Percentiles rank a stretch among this genome's conserved stretches.
phyloP scores from a whole-genome alignment of 1,140 invertebrate genomes.

The Drosophila mauritiana region DNA sequence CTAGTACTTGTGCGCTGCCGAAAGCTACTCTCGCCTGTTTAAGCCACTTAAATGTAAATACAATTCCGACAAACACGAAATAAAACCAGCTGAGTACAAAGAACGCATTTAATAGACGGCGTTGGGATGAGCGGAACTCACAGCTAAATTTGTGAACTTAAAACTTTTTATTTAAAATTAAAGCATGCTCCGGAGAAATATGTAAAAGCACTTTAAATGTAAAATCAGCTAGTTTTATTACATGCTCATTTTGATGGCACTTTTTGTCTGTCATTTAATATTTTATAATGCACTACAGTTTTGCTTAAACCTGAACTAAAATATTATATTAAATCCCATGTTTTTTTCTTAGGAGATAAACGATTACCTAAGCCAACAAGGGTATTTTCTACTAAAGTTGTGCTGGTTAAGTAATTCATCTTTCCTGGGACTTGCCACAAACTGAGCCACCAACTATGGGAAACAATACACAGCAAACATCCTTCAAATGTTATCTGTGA shows the following conservation, averaged over 20 bases:
- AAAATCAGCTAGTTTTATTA: too few relatives aligned
- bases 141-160: background rate
- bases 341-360: too few relatives aligned
- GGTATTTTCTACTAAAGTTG: background rate
- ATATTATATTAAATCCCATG: too few relatives aligned
- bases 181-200: background rate
- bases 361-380: background rate
- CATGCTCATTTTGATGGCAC: too few relatives aligned
- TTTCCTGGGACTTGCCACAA: slow-evolving; percentile 7
- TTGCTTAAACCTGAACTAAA: too few relatives aligned
- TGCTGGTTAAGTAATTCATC: slow-evolving; percentile 26
- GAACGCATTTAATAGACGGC: slow-evolving; percentile 2
- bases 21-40: slow-evolving; percentile 23
- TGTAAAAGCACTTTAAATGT: too few relatives aligned
- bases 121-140: background rate
- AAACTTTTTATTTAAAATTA: background rate
- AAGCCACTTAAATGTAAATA: slow-evolving; percentile 51
- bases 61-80: slow-evolving; percentile 34
- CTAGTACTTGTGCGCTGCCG: slow-evolving; percentile 3
- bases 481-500: slow-evolving; percentile 34
- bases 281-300: too few relatives aligned
- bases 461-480: slow-evolving; percentile 15
- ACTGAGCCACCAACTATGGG: slow-evolving; percentile 16
- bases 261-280: too few relatives aligned
- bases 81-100: slow-evolving; percentile 4